Conservation (phyloP, 2,888 invertebrate species). For the Octonoba sinensis region DNA sequence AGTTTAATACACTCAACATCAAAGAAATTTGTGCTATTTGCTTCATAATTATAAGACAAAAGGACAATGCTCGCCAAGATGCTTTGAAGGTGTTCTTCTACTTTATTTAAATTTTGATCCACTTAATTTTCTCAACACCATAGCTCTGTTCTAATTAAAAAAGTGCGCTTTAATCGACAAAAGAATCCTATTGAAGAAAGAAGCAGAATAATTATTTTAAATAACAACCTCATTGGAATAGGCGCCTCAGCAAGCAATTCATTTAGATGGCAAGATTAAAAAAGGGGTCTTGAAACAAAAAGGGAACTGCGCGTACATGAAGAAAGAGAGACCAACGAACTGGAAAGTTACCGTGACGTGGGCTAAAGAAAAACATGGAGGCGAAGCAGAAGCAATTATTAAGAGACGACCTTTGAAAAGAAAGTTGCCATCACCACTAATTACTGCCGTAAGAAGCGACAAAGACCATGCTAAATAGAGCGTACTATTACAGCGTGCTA, state of each 20-base stretch:
- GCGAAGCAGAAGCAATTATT: constrained; percentile 16
- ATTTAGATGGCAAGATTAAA: constrained; percentile 48
- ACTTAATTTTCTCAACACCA: constrained; percentile 31
- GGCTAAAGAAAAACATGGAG: constrained; percentile 14
- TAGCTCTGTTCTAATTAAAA: constrained; percentile 38
- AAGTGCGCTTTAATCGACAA: constrained; percentile 50
- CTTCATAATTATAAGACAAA: constrained; percentile 44
- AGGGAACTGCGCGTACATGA: constrained; percentile 6
- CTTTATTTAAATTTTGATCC: constrained; percentile 27
- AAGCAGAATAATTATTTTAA: constrained; percentile 22
- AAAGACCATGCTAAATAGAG: constrained; percentile 28
- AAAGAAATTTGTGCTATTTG: constrained; percentile 23
- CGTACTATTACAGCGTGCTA: constrained; percentile 29
- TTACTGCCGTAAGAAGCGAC: constrained; percentile 32
- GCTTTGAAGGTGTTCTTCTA: constrained; percentile 15
- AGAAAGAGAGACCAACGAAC: constrained; percentile 16
- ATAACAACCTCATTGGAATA: constrained; percentile 7
- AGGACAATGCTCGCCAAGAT: constrained; percentile 11
- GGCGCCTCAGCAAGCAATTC: constrained; percentile 28
- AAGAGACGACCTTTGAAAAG: constrained; percentile 18
- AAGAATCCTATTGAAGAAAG: constrained; percentile 18
- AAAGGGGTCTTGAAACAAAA: constrained; percentile 8
- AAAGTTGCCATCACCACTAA: constrained; percentile 21
- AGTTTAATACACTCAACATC: too few species aligned
- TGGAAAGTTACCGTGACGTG: constrained; percentile 9